These are phyloP conservation scores for Dasypus novemcinctus DNA, from an alignment of 2,113 vertebrate species.

Conservation along the genomic window DNA sequence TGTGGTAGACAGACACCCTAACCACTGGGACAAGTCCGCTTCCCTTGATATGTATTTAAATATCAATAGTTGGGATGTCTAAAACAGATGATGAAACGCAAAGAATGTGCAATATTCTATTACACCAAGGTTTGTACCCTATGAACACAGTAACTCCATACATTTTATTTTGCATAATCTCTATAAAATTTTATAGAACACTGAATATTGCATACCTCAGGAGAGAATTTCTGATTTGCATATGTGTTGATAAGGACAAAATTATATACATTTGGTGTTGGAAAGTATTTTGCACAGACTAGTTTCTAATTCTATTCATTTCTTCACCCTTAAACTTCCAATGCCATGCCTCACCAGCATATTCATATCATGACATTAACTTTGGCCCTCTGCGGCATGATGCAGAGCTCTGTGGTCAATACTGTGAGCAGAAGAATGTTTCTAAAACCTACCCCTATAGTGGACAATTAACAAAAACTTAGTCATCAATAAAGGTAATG, in stretches of 20 bases:
- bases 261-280: background rate
- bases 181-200: background rate
- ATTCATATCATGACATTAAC: background rate
- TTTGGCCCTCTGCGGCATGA: background rate
- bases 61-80: background rate
- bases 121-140: background rate
- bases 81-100: background rate
- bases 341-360: background rate
- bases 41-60: too few relatives aligned
- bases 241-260: constrained; percentile 6
- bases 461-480: background rate
- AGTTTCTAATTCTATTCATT: background rate
- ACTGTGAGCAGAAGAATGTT: background rate
- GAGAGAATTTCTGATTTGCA: constrained; percentile 19
- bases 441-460: background rate
- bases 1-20: too few relatives aligned
- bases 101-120: background rate
- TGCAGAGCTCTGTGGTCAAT: background rate
- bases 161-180: background rate
- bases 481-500: background rate
- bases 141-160: background rate
- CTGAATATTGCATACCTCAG: background rate
- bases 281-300: background rate
- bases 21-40: too few relatives aligned
- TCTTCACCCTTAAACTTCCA: background rate